A percentile compares a stretch with the other conserved stretches of the same genome.
These are phyloP conservation scores for Albula glossodonta DNA, from an alignment of 2,113 vertebrate species.

Conservation along the genomic window DNA sequence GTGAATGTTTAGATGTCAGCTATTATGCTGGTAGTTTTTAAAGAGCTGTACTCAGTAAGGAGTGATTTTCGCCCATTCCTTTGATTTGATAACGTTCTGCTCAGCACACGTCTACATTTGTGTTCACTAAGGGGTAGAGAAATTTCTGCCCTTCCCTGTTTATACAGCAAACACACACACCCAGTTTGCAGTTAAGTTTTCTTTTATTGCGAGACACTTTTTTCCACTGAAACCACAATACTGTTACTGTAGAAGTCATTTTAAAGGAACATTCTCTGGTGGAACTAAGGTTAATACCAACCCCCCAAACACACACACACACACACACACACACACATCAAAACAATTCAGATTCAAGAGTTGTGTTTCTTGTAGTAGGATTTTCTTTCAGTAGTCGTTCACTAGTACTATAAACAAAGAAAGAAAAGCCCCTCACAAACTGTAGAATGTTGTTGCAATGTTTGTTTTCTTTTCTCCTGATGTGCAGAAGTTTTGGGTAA, in stretches of 20 bases:
- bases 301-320: conserved; percentile 36
- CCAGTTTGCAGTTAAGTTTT: conserved; percentile 58
- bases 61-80: conserved; percentile 32
- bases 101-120: conserved; percentile 36
- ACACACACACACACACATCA: not conserved
- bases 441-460: not conserved
- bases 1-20: not conserved
- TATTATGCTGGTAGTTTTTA: not conserved
- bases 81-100: conserved; percentile 44
- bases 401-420: conserved; percentile 1
- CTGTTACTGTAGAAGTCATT: conserved; percentile 47
- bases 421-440: not conserved
- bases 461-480: not conserved
- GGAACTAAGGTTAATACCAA: conserved; percentile 49
- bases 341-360: not conserved
- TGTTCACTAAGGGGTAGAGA: conserved; percentile 27
- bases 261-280: conserved; percentile 56
- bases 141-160: conserved; percentile 38
- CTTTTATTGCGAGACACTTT: conserved; percentile 58
- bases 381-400: not conserved
- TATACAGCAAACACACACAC: conserved; percentile 59
- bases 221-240: conserved; percentile 58
- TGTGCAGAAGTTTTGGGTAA: not conserved
- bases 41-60: conserved; percentile 9
- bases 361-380: not conserved